Base-by-base conservation (phyloP, 2,113 vertebrate species). In the Hippocampus zosterae region DNA sequence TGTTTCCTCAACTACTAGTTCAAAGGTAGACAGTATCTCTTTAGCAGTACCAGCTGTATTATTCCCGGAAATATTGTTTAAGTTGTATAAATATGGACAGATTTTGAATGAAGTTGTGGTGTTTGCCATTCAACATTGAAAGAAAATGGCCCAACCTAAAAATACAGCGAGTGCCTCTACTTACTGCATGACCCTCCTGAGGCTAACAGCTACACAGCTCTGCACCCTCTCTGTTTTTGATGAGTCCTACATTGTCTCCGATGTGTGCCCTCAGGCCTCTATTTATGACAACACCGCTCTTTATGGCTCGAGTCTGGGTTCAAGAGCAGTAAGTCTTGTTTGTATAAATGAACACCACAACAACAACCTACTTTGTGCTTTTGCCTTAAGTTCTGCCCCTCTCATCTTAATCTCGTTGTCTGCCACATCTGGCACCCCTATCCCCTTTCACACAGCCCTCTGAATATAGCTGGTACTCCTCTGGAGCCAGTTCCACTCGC, bases 391-490 rank as follows among this genome's bases (percentile, higher is more conserved):
- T 3, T 77, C 42, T 71, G 52, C 46, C 74, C 27, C 57, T 57
- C 72, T 75, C 69, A 77, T 91, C 74, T 88, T 74, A 81, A 88
- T 88, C 66, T 27, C 84, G 40, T 85, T 75, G 90, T 88, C 55
- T 81, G 21, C 40, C 64, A 44, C 8, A 13, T 48, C 27, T 66
- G 19, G 48, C 29, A 65, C 81, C 27, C 61, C 70, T 60, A 55
- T 44, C 68, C 69, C 60, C 68, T 21, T 21, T 59, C 48, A 73
- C 81, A 60, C 91, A 99, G 96, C 95, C 94, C 12, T 96, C 95
- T 83, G 97, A 96, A 86, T 94, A 90, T 86, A 96, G 95, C 92
- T 96, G 87, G 87, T 92, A 90, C 73, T 96, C 96, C 59, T 97
- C 95, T 72, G 92, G 92, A 91, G 74, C 93, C 73, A 95, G 94